Conservation (phyloP, 2,797 vertebrate genomes). For the Podarcis lilfordi region DNA sequence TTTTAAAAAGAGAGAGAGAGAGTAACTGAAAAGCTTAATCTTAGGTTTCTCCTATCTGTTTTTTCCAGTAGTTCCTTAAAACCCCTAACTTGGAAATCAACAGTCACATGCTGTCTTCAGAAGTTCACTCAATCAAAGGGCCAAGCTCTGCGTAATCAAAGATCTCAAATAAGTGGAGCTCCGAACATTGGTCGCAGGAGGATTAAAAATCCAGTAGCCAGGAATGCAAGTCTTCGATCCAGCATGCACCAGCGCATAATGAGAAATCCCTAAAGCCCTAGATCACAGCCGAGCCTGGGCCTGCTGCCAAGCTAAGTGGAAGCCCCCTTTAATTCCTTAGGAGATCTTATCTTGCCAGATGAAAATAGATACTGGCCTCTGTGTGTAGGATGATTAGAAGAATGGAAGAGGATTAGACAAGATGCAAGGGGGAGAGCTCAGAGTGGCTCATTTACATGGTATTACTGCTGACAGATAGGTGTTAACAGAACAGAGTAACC, state of each 20-base stretch:
- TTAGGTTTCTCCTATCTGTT: constrained; percentile 78
- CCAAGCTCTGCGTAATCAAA: constrained; percentile 95
- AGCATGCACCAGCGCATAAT: constrained; percentile 86
- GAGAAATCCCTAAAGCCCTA: constrained; percentile 96
- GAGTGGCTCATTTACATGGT: constrained; percentile 86
- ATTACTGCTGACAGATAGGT: constrained; percentile 84
- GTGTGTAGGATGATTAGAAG: constrained; percentile 95
- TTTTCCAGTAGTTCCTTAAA: constrained; percentile 79
- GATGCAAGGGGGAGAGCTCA: constrained; percentile 77
- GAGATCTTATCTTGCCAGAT: constrained; percentile 98
- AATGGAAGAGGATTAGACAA: constrained; percentile 91
- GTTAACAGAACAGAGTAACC: constrained; percentile 74
- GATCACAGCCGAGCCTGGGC: constrained; percentile 92
- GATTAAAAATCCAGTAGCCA: constrained; percentile 99
- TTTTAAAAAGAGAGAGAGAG: constrained; percentile 72
- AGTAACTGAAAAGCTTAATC: constrained; percentile 74
- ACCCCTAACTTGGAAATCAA: constrained; percentile 83
- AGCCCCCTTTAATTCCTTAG: constrained; percentile 94
- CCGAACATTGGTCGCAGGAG: constrained; percentile 91
- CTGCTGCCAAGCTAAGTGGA: constrained; percentile 82
- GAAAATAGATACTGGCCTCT: constrained; percentile 98
- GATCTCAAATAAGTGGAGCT: constrained; percentile 97
- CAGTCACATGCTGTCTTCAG: constrained; percentile 85
- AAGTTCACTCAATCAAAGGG: constrained; percentile 98
- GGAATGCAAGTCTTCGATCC: constrained; percentile 95